Evolutionary conservation across 2,113 vertebrate species (phyloP).

Genomic region (Chaetodon trifascialis): DNA sequence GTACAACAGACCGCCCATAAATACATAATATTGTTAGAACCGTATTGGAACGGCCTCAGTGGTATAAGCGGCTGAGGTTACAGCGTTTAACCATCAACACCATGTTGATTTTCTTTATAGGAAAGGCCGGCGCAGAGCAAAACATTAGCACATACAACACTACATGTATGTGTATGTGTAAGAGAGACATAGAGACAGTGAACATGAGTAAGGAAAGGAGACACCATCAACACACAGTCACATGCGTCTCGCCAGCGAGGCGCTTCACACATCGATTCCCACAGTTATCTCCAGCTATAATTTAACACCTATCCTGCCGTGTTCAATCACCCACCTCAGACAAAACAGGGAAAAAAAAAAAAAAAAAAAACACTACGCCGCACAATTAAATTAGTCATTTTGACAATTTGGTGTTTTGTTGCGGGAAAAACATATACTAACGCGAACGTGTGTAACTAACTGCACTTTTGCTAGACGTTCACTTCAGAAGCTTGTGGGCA

Average conservation of each 20-base stretch:
- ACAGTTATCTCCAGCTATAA: not conserved
- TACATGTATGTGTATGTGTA: not conserved
- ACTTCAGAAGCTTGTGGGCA: not conserved
- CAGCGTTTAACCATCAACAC: not conserved
- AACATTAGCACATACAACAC: not conserved
- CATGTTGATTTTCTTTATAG: not conserved
- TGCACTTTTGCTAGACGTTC: not conserved
- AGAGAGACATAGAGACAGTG: not conserved
- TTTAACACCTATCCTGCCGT: not conserved
- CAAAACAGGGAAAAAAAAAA: too few relatives aligned
- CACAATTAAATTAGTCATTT: not conserved
- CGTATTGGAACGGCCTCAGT: not conserved
- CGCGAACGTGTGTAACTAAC: not conserved
- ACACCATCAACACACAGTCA: constrained; percentile 34
- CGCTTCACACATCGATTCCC: constrained; percentile 20
- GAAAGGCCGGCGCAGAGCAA: not conserved
- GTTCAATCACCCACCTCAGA: not conserved
- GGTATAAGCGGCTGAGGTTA: too few relatives aligned
- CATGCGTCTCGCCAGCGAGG: constrained; percentile 23
- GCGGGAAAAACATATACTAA: not conserved
- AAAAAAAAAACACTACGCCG: not conserved
- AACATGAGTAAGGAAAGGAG: constrained; percentile 1
- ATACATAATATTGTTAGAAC: not conserved
- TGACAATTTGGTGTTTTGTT: not conserved
- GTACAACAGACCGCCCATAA: not conserved